phyloP scores from a whole-genome alignment of 2,113 vertebrate genomes.

The Sphaerodactylus townsendi region DNA sequence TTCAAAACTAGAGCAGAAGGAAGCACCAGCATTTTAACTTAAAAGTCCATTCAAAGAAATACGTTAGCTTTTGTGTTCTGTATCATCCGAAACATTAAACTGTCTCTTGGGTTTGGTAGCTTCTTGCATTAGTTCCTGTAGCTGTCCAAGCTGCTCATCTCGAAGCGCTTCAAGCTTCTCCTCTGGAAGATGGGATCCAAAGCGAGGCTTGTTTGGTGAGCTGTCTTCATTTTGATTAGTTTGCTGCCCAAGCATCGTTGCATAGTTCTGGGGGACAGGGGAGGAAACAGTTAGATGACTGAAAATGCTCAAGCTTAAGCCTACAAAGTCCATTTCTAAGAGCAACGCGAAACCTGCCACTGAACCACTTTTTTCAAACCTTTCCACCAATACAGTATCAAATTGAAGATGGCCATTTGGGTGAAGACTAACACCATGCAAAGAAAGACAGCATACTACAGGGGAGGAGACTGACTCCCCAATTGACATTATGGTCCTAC shows the following conservation, averaged over 20 bases:
- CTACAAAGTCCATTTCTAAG: background rate
- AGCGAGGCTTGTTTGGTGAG: constrained; percentile 49
- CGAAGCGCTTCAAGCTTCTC: constrained; percentile 81
- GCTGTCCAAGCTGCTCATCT: constrained; percentile 88
- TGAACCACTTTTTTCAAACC: too few species aligned
- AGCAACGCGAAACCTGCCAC: fast-evolving
- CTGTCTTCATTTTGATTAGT: constrained; percentile 68
- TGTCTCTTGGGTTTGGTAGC: constrained; percentile 84
- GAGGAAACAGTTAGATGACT: constrained; percentile 29
- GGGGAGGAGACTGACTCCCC: background rate
- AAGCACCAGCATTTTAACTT: background rate
- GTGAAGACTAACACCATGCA: background rate
- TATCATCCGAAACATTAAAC: constrained; percentile 77
- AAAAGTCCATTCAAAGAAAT: background rate
- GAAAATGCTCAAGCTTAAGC: background rate
- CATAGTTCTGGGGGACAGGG: constrained; percentile 70
- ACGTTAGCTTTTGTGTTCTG: constrained; percentile 44
- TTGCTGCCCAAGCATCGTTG: constrained; percentile 76
- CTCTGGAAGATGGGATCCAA: constrained; percentile 80
- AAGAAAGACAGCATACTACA: background rate
- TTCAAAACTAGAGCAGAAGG: constrained; percentile 20
- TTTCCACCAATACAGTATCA: too few species aligned
- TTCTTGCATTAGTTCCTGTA: constrained; percentile 91
- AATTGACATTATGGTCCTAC: too few species aligned
- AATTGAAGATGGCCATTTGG: background rate